Percentiles rank a stretch among this genome's conserved stretches.
phyloP scores from a whole-genome alignment of 2,113 vertebrate species.

The Astatotilapia flaviijosephi region DNA sequence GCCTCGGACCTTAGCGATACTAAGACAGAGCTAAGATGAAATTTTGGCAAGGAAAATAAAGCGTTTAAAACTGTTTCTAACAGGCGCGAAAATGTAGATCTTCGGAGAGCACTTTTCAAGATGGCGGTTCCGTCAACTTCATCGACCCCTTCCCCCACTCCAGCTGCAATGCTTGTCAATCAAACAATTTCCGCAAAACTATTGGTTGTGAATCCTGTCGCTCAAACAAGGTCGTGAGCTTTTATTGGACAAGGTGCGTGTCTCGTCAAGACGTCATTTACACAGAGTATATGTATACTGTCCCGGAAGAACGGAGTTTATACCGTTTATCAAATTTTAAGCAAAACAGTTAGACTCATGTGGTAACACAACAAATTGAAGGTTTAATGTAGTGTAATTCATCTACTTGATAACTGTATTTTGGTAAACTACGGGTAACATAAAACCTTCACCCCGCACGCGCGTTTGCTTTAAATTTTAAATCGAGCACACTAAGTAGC shows the following conservation, averaged over 20 bases:
- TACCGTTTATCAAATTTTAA: neutral
- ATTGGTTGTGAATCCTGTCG: slow-evolving; percentile 56
- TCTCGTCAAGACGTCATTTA: neutral
- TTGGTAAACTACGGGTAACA: neutral
- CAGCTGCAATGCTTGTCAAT: slow-evolving; percentile 52
- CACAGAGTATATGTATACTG: neutral
- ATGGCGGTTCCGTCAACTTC: slow-evolving; percentile 77
- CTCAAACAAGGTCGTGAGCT: neutral
- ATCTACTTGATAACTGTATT: neutral
- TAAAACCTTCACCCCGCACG: neutral
- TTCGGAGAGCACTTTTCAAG: slow-evolving; percentile 74
- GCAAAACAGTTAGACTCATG: accelerated
- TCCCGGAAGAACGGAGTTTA: slow-evolving; percentile 3
- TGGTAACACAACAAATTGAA: neutral
- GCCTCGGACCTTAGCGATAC: slow-evolving; percentile 10
- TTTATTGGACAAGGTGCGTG: slow-evolving; percentile 12
- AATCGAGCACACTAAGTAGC: neutral
- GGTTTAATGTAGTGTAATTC: accelerated
- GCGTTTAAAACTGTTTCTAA: slow-evolving; percentile 67
- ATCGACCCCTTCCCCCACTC: slow-evolving; percentile 73
- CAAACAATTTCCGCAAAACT: neutral
- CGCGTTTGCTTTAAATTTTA: neutral
- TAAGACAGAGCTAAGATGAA: neutral
- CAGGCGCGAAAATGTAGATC: slow-evolving; percentile 71
- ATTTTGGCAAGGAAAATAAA: slow-evolving; percentile 29